Evolutionary conservation across 2,888 invertebrate species (phyloP), one percentile per base, ranked within the genome.

Genomic region (Caenorhabditis sp.): DNA sequence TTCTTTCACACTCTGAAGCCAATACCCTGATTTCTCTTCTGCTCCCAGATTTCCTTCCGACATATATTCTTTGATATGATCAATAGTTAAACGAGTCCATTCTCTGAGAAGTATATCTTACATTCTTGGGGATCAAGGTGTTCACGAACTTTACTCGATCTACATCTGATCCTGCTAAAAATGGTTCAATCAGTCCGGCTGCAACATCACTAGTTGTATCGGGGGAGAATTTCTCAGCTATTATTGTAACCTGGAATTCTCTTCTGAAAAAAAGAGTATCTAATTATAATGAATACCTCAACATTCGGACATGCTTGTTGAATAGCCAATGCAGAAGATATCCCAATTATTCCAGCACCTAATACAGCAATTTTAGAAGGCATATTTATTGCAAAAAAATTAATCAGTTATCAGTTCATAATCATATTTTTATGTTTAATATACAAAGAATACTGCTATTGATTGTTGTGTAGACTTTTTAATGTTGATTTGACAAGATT

Each of bases 401-500:
- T 17, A 4, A 17, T 50, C 50, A 50, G 7, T 50, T n/a, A n/a
- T n/a, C n/a, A n/a, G n/a, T n/a, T n/a, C n/a, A n/a, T n/a, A n/a
- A n/a, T n/a, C n/a, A n/a, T n/a, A n/a, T n/a, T n/a, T n/a, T n/a
- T n/a, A n/a, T n/a, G n/a, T n/a, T n/a, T n/a, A n/a, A n/a, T n/a
- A n/a, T n/a, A n/a, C n/a, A n/a, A n/a, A n/a, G n/a, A n/a, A n/a
- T n/a, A n/a, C n/a, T 50, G 36, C n/a, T n/a, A n/a, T n/a, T n/a
- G n/a, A n/a, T 5, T 36, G 36, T n/a, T n/a, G n/a, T n/a, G n/a
- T n/a, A n/a, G 10, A 5, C 10, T 8, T 36, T 8, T 10, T 36
- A 36, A 10, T 8, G 10, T 36, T 8, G 36, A 36, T 23, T 53
- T 56, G 26, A 70, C 73, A 81, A 92, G 88, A 53, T 91, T 85